A percentile compares a stretch with the other conserved stretches of the same genome.
These are phyloP conservation scores for Hylia prasina DNA, from an alignment of 2,113 vertebrate genomes.

Conservation along the genomic window DNA sequence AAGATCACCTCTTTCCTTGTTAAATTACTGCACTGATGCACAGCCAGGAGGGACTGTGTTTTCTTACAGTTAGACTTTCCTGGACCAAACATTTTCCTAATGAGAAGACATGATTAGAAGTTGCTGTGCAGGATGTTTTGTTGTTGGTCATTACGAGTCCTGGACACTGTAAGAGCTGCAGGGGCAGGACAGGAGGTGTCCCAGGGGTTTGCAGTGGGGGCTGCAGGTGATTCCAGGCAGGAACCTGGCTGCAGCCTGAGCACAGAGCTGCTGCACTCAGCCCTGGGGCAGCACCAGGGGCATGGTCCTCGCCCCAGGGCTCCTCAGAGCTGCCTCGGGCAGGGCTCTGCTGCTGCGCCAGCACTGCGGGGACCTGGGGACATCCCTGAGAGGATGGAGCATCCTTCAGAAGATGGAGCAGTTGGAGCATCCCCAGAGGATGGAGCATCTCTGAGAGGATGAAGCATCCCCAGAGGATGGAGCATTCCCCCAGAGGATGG, in stretches of 20 bases:
- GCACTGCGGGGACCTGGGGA: neutral
- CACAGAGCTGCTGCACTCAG: rapidly evolving
- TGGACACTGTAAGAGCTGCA: neutral
- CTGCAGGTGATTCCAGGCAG: neutral
- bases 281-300: rapidly evolving
- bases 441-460: no score
- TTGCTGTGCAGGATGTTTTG: neutral
- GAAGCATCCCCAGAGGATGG: no score
- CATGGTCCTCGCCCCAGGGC: rapidly evolving
- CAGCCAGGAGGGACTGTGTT: neutral
- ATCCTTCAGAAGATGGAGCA: no score
- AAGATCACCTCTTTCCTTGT: neutral
- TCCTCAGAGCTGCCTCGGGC: neutral
- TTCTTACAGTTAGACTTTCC: neutral
- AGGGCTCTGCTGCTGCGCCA: neutral
- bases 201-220: rapidly evolving
- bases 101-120: neutral
- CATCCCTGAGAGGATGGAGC: no score
- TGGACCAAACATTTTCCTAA: neutral
- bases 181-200: neutral
- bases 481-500: no score
- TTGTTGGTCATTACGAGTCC: rapidly evolving
- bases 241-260: neutral
- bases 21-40: neutral
- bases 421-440: no score